Percentiles rank a stretch among this genome's conserved stretches.
phyloP scores from a whole-genome alignment of 2,797 vertebrate genomes.

The Macrochelys suwanniensis region DNA sequence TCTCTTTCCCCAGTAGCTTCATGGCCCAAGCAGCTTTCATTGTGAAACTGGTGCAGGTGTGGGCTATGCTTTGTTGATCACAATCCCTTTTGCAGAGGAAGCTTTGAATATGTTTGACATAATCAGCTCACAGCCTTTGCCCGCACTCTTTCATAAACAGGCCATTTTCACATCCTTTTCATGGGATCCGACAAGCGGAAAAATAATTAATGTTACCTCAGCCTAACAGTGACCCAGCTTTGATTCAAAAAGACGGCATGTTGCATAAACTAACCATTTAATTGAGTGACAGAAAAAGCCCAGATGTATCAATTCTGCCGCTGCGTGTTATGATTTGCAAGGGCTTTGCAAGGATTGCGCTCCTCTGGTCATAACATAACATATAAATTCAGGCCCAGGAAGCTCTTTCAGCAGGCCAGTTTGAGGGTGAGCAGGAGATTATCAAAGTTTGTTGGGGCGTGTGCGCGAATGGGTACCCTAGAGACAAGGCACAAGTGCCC shows the following conservation, averaged over 20 bases:
- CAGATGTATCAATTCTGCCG: constrained; percentile 82
- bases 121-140: constrained; percentile 92
- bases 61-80: constrained; percentile 95
- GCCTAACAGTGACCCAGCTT: constrained; percentile 94
- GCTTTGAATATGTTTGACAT: constrained; percentile 97
- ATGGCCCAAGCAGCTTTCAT: constrained; percentile 83
- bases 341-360: constrained; percentile 69
- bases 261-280: constrained; percentile 93
- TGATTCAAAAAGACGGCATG: constrained; percentile 89
- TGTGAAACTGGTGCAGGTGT: constrained; percentile 91
- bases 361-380: constrained; percentile 69
- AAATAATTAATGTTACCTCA: constrained; percentile 99
- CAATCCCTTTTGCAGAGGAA: constrained; percentile 91
- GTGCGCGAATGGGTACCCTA: constrained; percentile 9
- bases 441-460: constrained; percentile 14
- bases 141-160: constrained; percentile 89
- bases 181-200: constrained; percentile 99
- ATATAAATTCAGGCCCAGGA: constrained; percentile 56
- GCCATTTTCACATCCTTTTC: constrained; percentile 91
- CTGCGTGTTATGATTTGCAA: constrained; percentile 70
- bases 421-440: constrained; percentile 62
- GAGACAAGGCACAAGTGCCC: neutral
- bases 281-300: constrained; percentile 89
- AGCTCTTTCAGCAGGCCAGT: constrained; percentile 39
- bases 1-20: constrained; percentile 57